Percentiles rank a stretch among this genome's conserved stretches.
Conservation (phyloP, 2,797 vertebrate species). For the Hippopotamyrus pictus region DNA sequence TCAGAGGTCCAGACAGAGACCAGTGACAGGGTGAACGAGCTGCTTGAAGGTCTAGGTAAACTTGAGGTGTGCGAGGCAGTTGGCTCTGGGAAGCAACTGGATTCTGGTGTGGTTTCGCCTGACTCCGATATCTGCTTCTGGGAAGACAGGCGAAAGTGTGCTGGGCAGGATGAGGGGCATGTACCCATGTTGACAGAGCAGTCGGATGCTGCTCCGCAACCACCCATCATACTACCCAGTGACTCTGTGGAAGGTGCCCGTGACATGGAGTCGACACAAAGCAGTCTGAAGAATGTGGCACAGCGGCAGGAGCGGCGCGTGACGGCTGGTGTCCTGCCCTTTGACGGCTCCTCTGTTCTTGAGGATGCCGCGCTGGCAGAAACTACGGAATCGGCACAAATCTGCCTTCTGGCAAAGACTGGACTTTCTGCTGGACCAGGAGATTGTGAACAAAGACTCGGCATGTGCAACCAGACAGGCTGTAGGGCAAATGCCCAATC, state of each 20-base stretch:
- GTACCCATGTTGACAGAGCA: neutral
- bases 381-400: neutral
- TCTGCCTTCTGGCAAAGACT: neutral
- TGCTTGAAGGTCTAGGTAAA: slow-evolving; percentile 63
- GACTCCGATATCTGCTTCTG: slow-evolving; percentile 49
- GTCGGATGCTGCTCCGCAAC: slow-evolving; percentile 20
- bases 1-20: slow-evolving; percentile 64
- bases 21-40: slow-evolving; percentile 58
- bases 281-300: slow-evolving; percentile 33
- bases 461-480: neutral
- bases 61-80: slow-evolving; percentile 41
- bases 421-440: neutral
- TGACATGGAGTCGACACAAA: slow-evolving; percentile 35
- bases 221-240: slow-evolving; percentile 24
- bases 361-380: slow-evolving; percentile 35
- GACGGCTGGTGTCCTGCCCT: slow-evolving; percentile 44
- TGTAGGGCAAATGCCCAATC: neutral
- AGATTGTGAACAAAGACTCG: neutral
- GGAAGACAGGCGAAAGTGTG: slow-evolving; percentile 37
- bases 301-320: slow-evolving; percentile 43
- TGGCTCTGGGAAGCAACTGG: slow-evolving; percentile 40
- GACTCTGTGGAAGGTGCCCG: slow-evolving; percentile 35
- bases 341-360: slow-evolving; percentile 56
- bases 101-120: slow-evolving; percentile 58
- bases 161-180: slow-evolving; percentile 12